Conservation (phyloP, 1,140 invertebrate genomes). For the Microvelia longipes region DNA sequence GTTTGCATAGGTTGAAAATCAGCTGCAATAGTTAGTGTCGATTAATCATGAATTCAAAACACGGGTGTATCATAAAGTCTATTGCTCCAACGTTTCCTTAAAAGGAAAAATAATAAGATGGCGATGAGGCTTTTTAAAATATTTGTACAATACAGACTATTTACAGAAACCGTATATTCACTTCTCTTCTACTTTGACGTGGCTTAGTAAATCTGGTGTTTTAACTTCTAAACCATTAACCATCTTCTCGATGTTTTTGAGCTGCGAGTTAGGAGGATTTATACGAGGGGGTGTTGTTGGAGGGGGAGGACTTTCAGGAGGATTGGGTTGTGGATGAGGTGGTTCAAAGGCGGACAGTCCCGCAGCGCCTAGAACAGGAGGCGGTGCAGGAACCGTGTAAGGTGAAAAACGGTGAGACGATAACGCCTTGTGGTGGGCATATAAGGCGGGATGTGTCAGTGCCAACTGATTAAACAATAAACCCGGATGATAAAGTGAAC, state of each 20-base stretch:
- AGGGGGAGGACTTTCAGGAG: slow-evolving; percentile 13
- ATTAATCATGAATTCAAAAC: too few relatives aligned
- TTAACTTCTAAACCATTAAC: slow-evolving; percentile 68
- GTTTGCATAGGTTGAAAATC: too few relatives aligned
- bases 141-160: not conserved
- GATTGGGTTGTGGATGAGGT: slow-evolving; percentile 17
- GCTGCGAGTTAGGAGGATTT: slow-evolving; percentile 35
- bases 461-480: slow-evolving; percentile 68
- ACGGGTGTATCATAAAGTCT: too few relatives aligned
- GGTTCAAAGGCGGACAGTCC: slow-evolving; percentile 60
- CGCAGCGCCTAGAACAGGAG: slow-evolving; percentile 36
- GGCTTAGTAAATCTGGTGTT: slow-evolving; percentile 17
- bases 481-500: slow-evolving; percentile 38
- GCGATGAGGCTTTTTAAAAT: too few relatives aligned
- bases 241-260: slow-evolving; percentile 94
- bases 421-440: slow-evolving; percentile 35
- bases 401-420: slow-evolving; percentile 58
- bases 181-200: slow-evolving; percentile 18
- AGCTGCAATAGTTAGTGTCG: too few relatives aligned
- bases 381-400: slow-evolving; percentile 44
- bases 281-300: slow-evolving; percentile 2
- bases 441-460: slow-evolving; percentile 52
- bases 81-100: too few relatives aligned
- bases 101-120: too few relatives aligned
- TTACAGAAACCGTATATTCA: not conserved